phyloP scores from a whole-genome alignment of 2,797 vertebrate species.

The Hemitrygon akajei region DNA sequence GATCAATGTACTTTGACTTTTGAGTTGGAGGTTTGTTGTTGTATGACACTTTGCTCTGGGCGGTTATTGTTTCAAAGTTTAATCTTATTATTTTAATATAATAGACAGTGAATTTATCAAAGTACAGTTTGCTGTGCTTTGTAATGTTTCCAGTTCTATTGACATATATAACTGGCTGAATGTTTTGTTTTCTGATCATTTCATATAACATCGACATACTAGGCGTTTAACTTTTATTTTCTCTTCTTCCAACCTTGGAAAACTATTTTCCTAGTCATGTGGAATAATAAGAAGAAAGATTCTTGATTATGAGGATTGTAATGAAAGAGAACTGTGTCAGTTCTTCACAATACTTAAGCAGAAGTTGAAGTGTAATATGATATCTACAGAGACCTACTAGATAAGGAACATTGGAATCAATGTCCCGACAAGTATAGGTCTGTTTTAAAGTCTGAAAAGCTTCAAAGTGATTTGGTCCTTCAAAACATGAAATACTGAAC shows the following conservation, averaged over 20 bases:
- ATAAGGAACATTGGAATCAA: slow-evolving; percentile 17
- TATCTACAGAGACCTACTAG: background rate
- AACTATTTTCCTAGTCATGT: background rate
- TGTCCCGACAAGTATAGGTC: background rate
- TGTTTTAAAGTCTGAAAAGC: slow-evolving; percentile 18
- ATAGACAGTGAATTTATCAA: background rate
- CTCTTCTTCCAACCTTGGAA: background rate
- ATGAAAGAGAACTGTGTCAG: background rate
- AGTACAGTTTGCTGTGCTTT: background rate
- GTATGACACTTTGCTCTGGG: background rate
- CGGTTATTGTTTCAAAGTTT: background rate
- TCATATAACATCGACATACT: background rate
- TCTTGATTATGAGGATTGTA: background rate
- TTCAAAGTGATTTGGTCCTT: background rate
- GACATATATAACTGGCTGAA: background rate
- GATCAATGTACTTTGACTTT: slow-evolving; percentile 18
- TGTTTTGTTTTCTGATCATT: background rate
- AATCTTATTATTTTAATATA: background rate
- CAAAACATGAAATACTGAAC: slow-evolving; percentile 8
- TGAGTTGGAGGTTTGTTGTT: background rate
- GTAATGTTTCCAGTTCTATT: background rate
- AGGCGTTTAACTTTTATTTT: background rate
- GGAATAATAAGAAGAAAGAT: background rate
- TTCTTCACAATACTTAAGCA: background rate
- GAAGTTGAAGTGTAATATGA: slow-evolving; percentile 10